Base-by-base conservation (phyloP, 2,113 vertebrate genomes). In the Campylomormyrus numenius region DNA sequence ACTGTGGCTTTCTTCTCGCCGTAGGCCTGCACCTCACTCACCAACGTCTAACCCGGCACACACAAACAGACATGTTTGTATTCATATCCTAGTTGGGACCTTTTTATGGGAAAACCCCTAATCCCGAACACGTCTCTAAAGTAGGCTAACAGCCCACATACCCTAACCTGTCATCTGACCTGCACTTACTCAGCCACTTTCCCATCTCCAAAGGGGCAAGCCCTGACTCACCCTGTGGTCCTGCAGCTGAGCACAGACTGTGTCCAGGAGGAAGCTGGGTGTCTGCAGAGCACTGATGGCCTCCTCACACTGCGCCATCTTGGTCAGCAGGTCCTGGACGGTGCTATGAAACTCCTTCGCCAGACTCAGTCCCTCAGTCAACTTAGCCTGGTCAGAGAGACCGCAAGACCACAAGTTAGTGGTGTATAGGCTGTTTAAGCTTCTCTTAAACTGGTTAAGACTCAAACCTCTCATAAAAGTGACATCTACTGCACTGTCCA, bases 291-390 rank as follows among this genome's bases (percentile, higher is more conserved):
- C 89, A 9, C 90, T 92, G 0, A 97, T 94, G 3, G 93, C 91
- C 90, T 97, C 96, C 89, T 97, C 96, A 6, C 95, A 95, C 0
- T 94, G 95, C 35, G 90, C 94, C 95, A 97, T 95, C 95, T 96
- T 97, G 62, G 89, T 93, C 90, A 98, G 94, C 90, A 98, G 95
- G 58, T 97, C 97, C 94, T 98, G 97, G 8, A 96, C 89, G 0
- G 92, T 96, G 92, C 95, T 95, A 62, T 98, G 96, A 91, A 97
- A 97, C 92, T 97, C 96, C 10, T 97, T 97, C 46, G 94, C 95
- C 91, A 96, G 91, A 19, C 93, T 94, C 93, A 98, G 92, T 53
- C 96, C 97, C 92, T 97, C 96, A 6, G 93, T 95, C 74, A 98
- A 94, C 91, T 96, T 96, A 45, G 94, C 96, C 97, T 98, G 92